Evolutionary conservation across 2,797 vertebrate genomes (phyloP).

Genomic region (Ficedula albicollis): DNA sequence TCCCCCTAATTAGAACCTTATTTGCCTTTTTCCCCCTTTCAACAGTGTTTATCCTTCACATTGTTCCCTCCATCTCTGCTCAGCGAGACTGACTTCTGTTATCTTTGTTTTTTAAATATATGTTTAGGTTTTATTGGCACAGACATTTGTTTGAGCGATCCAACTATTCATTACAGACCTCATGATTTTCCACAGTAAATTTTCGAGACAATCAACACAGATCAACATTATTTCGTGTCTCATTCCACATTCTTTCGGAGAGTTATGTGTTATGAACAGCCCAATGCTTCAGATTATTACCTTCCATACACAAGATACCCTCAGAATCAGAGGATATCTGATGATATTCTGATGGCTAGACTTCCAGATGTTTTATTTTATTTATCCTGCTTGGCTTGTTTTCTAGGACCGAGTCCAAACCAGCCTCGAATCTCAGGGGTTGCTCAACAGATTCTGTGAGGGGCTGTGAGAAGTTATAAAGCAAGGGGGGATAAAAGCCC

Average conservation of each 20-base stretch:
- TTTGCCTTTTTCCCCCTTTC: conserved; percentile 31
- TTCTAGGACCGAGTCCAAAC: conserved; percentile 44
- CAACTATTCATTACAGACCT: conserved; percentile 64
- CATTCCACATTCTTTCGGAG: conserved; percentile 48
- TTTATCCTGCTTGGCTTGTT: conserved; percentile 61
- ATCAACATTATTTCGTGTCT: conserved; percentile 40
- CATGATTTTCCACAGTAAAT: conserved; percentile 67
- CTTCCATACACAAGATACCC: conserved; percentile 48
- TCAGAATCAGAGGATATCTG: conserved; percentile 56
- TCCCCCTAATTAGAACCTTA: conserved; percentile 70
- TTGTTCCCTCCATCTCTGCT: conserved; percentile 49
- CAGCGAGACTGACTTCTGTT: conserved; percentile 52
- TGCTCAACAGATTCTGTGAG: conserved; percentile 50
- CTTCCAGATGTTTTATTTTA: conserved; percentile 65
- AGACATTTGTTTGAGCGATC: neutral
- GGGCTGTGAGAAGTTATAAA: conserved; percentile 22
- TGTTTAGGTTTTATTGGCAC: conserved; percentile 66
- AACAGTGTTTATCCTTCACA: conserved; percentile 45
- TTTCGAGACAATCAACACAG: conserved; percentile 65
- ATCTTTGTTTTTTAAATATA: conserved; percentile 69
- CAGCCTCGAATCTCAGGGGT: conserved; percentile 43
- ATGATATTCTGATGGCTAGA: conserved; percentile 58
- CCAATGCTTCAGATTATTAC: conserved; percentile 47
- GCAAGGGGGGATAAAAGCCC: rapidly evolving
- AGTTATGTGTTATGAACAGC: conserved; percentile 53